Base-by-base conservation (phyloP, 2,797 vertebrate species). In the Premnoplex brunnescens region DNA sequence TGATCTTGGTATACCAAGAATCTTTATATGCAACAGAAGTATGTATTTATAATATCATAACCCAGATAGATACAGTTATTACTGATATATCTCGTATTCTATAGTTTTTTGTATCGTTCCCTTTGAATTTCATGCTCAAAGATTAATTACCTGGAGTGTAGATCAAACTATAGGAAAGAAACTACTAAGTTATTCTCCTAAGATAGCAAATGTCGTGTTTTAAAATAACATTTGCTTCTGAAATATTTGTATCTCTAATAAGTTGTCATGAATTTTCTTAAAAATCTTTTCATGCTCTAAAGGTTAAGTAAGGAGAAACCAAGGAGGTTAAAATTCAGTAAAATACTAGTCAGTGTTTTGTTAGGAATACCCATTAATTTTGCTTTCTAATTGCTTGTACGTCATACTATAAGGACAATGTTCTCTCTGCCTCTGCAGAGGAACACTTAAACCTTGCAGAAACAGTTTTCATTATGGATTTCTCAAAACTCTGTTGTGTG, bases 381-480 rank as follows among this genome's bases (percentile, higher is more conserved):
- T 56, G 24, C 7, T 62, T 73, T 89, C 19, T 68, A 32, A 30
- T 37, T 62, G 26, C 24, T 80, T 26, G 18, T 41, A 6, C 23
- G 4, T 82, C 22, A 12, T 19, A 6, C 15, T 39, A 3, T 14
- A 73, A 77, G 12, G 68, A 55, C 67, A 60, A 11, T 0, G 1
- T 52, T 81, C 17, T 81, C 20, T 63, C 36, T 83, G 32, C 24
- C 18, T 85, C 36, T 83, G 44, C 66, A 75, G 52, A 86, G 32
- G 28, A 86, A 28, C 22, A 19, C 27, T 88, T 46, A 30, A 67
- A 49, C 22, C 43, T 67, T 66, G 64, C 36, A 48, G 39, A 63
- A 82, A 51, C 21, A 32, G 3, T 32, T 91, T 66, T 41, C 0
- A 0, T 59, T 63, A 30, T 0, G 82, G 39, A 48, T 59, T 64